These are phyloP conservation scores for Suillia variegata DNA, from an alignment of 2,888 invertebrate genomes.

Conservation along the genomic window DNA sequence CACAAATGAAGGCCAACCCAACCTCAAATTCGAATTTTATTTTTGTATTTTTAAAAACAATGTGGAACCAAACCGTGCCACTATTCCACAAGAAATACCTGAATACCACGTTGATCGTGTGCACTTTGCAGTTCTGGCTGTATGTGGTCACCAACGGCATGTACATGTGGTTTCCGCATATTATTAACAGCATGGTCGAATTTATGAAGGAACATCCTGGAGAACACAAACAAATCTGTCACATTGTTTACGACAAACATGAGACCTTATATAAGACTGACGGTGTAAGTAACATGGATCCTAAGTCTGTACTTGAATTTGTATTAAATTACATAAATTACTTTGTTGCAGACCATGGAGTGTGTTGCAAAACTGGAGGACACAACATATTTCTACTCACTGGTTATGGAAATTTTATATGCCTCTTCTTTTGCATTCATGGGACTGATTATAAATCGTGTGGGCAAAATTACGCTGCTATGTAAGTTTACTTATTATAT, in stretches of 20 bases:
- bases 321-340: too few relatives aligned
- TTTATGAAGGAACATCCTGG: slow-evolving; percentile 42
- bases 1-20: slow-evolving; percentile 2
- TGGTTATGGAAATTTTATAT: slow-evolving; percentile 47
- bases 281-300: slow-evolving; percentile 34
- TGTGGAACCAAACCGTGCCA: slow-evolving; percentile 55
- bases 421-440: slow-evolving; percentile 43
- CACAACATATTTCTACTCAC: slow-evolving; percentile 43
- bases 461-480: slow-evolving; percentile 48
- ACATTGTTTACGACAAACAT: slow-evolving; percentile 42
- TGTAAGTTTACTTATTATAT: slow-evolving; percentile 36
- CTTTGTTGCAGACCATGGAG: slow-evolving; percentile 27
- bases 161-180: slow-evolving; percentile 57
- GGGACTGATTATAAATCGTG: slow-evolving; percentile 47
- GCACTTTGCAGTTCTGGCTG: slow-evolving; percentile 51
- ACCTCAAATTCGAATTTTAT: slow-evolving; percentile 1
- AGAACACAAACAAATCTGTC: slow-evolving; percentile 41
- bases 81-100: slow-evolving; percentile 47
- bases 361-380: slow-evolving; percentile 44
- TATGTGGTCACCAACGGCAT: slow-evolving; percentile 50
- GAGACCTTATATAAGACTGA: slow-evolving; percentile 30
- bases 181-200: slow-evolving; percentile 49
- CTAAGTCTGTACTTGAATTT: too few relatives aligned
- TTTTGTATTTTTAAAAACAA: slow-evolving; percentile 36
- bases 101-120: slow-evolving; percentile 46